Evolutionary conservation across 2,797 vertebrate species (phyloP).

Genomic region (Pseudochromis fuscus): DNA sequence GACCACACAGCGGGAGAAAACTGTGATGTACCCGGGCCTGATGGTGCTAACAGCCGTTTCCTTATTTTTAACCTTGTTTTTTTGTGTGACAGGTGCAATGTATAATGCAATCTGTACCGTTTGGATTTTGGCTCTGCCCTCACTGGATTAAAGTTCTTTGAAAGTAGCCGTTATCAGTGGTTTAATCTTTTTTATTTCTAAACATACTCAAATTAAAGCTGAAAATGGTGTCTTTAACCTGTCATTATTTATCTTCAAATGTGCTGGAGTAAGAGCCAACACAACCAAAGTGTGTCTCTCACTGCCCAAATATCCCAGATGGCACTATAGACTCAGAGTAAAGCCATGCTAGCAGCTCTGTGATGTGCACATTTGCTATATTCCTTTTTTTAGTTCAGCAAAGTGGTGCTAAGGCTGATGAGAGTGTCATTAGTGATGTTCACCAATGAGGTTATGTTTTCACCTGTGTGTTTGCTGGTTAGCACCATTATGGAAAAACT

Average conservation of each 20-base stretch:
- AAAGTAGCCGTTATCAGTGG: neutral
- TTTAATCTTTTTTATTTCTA: neutral
- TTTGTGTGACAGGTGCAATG: neutral
- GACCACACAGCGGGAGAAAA: slow-evolving; percentile 67
- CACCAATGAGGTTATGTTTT: too few species aligned
- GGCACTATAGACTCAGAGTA: neutral
- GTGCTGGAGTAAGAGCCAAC: neutral
- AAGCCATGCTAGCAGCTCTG: neutral
- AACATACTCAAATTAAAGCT: neutral
- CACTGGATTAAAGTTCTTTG: neutral
- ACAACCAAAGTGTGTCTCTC: neutral
- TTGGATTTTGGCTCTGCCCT: neutral
- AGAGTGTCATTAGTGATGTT: neutral
- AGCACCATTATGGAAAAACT: too few species aligned
- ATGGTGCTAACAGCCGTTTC: neutral
- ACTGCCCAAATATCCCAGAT: neutral
- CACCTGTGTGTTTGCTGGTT: too few species aligned
- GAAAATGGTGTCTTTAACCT: neutral
- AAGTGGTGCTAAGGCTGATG: neutral
- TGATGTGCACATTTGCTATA: too few species aligned
- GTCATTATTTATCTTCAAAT: slow-evolving; percentile 9
- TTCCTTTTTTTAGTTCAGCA: neutral
- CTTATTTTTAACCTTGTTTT: slow-evolving; percentile 10
- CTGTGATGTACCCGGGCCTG: slow-evolving; percentile 5
- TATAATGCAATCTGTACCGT: neutral